Conservation (phyloP, 1,140 invertebrate species). For the Drosophila sechellia region DNA sequence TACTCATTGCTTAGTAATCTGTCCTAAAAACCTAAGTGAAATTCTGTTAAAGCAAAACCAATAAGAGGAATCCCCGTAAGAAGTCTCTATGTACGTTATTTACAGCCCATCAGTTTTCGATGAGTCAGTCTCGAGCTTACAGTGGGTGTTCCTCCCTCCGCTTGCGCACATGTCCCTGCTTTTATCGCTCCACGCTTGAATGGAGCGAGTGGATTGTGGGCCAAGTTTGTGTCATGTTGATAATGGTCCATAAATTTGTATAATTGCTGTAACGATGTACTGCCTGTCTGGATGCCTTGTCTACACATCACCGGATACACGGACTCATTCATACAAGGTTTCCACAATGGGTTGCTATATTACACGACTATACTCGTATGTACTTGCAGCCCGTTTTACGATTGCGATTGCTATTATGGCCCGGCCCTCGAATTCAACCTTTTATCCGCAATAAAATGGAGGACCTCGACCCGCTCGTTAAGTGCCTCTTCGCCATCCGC, state of each 20-base stretch:
- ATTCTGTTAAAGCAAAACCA: slow-evolving; percentile 47
- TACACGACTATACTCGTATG: slow-evolving; percentile 9
- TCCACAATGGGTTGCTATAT: slow-evolving; percentile 1
- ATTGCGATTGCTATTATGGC: slow-evolving; percentile 52
- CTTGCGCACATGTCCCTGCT: slow-evolving; percentile 50
- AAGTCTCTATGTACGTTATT: slow-evolving; percentile 21
- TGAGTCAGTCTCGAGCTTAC: slow-evolving; percentile 37
- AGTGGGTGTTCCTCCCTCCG: slow-evolving; percentile 2
- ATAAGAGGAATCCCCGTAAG: slow-evolving; percentile 14
- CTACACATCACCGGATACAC: slow-evolving; percentile 25
- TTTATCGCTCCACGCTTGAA: slow-evolving; percentile 67
- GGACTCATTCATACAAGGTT: neutral
- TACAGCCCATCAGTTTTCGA: slow-evolving; percentile 66
- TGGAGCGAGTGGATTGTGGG: slow-evolving; percentile 38
- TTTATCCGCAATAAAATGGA: slow-evolving; percentile 57
- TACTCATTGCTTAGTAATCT: neutral
- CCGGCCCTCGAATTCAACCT: slow-evolving; percentile 34
- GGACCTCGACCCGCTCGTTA: slow-evolving; percentile 48
- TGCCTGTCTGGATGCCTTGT: slow-evolving; percentile 21
- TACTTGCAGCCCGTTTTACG: slow-evolving; percentile 34
- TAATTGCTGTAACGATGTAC: slow-evolving; percentile 50
- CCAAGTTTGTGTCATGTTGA: slow-evolving; percentile 46
- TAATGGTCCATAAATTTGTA: slow-evolving; percentile 60
- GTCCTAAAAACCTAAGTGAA: slow-evolving; percentile 45
- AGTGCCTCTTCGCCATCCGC: slow-evolving; percentile 19